Evolutionary conservation across 2,113 vertebrate species (phyloP).

Genomic region (Brachyhypopomus gauderio): DNA sequence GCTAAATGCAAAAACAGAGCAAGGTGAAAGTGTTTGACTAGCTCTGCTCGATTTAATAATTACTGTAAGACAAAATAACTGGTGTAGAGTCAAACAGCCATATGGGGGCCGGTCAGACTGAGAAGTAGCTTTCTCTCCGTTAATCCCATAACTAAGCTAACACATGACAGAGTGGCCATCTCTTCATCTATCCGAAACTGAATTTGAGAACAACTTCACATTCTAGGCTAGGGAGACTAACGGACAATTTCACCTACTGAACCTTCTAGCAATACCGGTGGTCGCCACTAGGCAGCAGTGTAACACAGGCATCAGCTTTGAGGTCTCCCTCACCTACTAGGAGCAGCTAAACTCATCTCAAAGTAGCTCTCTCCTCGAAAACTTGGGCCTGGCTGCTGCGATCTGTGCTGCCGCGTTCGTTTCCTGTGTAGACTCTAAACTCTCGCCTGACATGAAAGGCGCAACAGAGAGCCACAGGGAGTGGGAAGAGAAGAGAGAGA

Average conservation of each 20-base stretch:
- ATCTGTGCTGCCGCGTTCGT: neutral
- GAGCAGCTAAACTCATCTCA: neutral
- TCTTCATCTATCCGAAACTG: neutral
- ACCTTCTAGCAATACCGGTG: slow-evolving; percentile 55
- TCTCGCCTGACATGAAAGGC: slow-evolving; percentile 37
- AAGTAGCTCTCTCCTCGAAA: slow-evolving; percentile 11
- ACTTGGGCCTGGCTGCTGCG: neutral
- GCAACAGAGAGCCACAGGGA: slow-evolving; percentile 28
- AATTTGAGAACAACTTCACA: neutral
- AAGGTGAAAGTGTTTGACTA: neutral
- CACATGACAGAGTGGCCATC: neutral
- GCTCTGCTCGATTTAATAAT: neutral
- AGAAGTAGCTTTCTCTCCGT: neutral
- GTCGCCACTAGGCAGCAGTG: slow-evolving; percentile 75
- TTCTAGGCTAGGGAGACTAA: neutral
- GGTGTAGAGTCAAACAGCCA: neutral
- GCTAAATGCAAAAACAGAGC: neutral
- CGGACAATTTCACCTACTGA: neutral
- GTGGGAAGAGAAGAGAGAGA: slow-evolving; percentile 2
- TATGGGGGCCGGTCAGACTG: neutral
- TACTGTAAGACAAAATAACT: neutral
- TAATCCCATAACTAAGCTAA: too few relatives aligned
- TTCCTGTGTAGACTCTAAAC: slow-evolving; percentile 33
- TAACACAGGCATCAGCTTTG: slow-evolving; percentile 63
- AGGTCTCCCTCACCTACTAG: slow-evolving; percentile 10